Base-by-base conservation (phyloP, 2,888 invertebrate species). In the Acleris emargana region DNA sequence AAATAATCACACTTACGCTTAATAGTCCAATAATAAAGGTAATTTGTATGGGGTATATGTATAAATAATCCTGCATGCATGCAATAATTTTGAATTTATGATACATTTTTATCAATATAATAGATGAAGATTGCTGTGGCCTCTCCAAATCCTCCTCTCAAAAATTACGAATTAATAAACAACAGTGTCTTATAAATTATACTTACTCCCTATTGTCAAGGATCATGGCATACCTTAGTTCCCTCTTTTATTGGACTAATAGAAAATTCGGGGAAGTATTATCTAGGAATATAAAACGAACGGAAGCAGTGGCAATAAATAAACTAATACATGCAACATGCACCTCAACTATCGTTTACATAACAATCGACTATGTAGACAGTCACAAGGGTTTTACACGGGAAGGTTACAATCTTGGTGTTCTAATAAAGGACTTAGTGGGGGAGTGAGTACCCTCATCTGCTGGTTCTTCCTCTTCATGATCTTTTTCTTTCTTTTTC, bases 401-500 rank as follows among this genome's bases (percentile, higher is more conserved):
- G 61, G 43, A 45, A 42, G 22, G 28, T 43, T 9, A 55, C 28
- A 66, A 47, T 55, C 28, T 52, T 67, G 58, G 43, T 62, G 57
- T 53, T 57, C 59, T 67, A 62, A 49, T 59, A 59, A 67, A 67
- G 60, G 67, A 67, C 49, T 55, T 59, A 63, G 58, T 63, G 68
- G 71, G 72, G 76, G 71, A 73, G 70, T 69, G 69, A 76, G 81
- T 92, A 91, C 92, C 92, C 84, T 92, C 91, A 78, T 90, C 89
- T 74, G 77, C 84, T 71, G 80, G 85, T 75, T 91, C 92, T 76
- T 91, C 92, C 49, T 89, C 91, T 61, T 88, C 88, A 66, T 82
- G 82, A 68, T 87, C 89, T 78, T 93, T 93, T 73, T 90, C 90
- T 80, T 91, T 91, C 93, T 95, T 95, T 94, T 95, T 95, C 84